These are phyloP conservation scores for Portunus trituberculatus DNA, from an alignment of 1,140 invertebrate species.

Conservation along the genomic window DNA sequence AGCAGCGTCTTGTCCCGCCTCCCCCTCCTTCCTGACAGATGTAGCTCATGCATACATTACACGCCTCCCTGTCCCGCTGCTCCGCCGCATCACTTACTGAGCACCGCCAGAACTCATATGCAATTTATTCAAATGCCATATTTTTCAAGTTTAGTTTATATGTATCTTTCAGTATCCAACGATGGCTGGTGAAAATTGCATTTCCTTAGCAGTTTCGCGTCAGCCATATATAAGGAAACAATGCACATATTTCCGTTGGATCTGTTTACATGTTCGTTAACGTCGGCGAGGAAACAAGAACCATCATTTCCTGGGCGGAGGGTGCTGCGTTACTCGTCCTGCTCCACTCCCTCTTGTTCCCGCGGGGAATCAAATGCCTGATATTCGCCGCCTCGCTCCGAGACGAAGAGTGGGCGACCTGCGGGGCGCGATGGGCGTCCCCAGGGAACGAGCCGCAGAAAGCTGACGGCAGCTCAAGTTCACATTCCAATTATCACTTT, in stretches of 20 bases:
- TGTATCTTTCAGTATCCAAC: conserved; percentile 40
- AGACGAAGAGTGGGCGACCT: background rate
- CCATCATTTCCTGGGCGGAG: conserved; percentile 26
- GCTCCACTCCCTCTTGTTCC: conserved; percentile 38
- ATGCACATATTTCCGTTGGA: conserved; percentile 38
- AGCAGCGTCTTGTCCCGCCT: background rate
- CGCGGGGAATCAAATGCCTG: conserved; percentile 45
- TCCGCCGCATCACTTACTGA: conserved; percentile 31
- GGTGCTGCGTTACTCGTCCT: background rate
- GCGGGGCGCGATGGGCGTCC: background rate
- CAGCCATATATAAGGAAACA: conserved; percentile 39
- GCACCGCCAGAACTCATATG: background rate
- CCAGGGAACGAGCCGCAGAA: background rate
- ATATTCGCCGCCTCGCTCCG: background rate
- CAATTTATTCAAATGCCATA: conserved; percentile 40
- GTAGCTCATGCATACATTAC: conserved; percentile 57
- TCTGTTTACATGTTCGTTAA: conserved; percentile 67
- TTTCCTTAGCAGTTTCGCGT: conserved; percentile 55
- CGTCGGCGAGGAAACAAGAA: conserved; percentile 57
- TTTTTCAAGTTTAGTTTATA: conserved; percentile 53
- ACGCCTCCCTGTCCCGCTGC: conserved; percentile 42
- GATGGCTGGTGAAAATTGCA: conserved; percentile 61
- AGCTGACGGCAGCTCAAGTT: background rate
- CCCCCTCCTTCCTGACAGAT: conserved; percentile 12
- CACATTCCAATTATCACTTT: conserved; percentile 23